Conservation (phyloP, 2,888 invertebrate species). For the Pocota personata region DNA sequence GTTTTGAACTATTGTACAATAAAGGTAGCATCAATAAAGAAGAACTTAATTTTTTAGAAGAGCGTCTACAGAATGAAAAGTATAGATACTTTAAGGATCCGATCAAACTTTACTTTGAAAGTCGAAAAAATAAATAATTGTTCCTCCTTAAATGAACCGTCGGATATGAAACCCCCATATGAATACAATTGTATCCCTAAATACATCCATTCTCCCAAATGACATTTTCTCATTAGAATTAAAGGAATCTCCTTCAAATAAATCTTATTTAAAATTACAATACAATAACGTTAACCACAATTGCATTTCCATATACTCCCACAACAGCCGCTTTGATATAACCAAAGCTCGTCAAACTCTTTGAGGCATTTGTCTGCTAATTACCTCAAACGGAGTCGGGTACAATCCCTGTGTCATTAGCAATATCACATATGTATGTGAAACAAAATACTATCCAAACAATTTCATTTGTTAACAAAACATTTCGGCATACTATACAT, state of each 20-base stretch:
- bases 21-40: too few species aligned
- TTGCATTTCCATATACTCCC: background rate
- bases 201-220: background rate
- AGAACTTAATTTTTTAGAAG: too few species aligned
- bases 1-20: too few species aligned
- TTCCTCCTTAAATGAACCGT: too few species aligned
- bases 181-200: too few species aligned
- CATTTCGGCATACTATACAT: conserved; percentile 30
- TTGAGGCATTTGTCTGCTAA: conserved; percentile 20
- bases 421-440: conserved; percentile 50
- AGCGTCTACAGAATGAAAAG: too few species aligned
- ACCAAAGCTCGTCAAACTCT: conserved; percentile 17
- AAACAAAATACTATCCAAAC: conserved; percentile 65
- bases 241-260: background rate
- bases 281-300: conserved; percentile 12
- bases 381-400: conserved; percentile 36
- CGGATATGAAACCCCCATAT: too few species aligned
- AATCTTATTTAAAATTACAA: background rate
- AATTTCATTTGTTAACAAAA: conserved; percentile 62
- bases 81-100: too few species aligned
- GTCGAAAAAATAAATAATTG: too few species aligned
- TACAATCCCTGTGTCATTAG: conserved; percentile 13
- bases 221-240: background rate
- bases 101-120: too few species aligned
- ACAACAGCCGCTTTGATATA: background rate